phyloP scores from a whole-genome alignment of 1,140 invertebrate species.

The Scaptomyza pallida region DNA sequence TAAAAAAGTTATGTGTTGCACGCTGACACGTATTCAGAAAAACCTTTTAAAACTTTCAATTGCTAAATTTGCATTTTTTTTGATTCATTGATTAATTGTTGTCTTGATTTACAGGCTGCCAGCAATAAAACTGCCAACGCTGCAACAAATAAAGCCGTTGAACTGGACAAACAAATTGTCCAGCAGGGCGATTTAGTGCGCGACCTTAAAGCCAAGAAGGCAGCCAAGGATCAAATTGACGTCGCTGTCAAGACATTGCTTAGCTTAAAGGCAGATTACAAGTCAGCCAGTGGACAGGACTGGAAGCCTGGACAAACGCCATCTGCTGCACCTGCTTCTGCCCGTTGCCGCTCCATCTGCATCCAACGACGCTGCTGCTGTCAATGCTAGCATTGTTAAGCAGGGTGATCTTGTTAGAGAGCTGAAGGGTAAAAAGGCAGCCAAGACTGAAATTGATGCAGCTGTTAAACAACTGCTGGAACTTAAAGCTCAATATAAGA shows the following conservation, averaged over 20 bases:
- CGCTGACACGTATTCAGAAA: constrained; percentile 41
- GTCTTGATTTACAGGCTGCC: constrained; percentile 23
- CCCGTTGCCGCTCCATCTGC: constrained; percentile 3
- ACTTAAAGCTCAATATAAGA: constrained; percentile 90
- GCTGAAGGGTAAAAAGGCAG: constrained; percentile 87
- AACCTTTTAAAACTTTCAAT: not conserved
- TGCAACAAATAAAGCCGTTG: constrained; percentile 27
- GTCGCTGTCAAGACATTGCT: constrained; percentile 86
- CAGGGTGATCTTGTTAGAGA: constrained; percentile 90
- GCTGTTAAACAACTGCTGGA: constrained; percentile 88
- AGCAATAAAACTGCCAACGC: constrained; percentile 43
- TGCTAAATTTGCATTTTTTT: not conserved
- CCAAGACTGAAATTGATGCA: constrained; percentile 86
- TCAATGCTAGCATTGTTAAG: constrained; percentile 84
- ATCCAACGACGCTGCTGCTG: constrained; percentile 44
- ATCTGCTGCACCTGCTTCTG: constrained; percentile 9
- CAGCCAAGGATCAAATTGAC: constrained; percentile 86
- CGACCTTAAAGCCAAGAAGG: constrained; percentile 88
- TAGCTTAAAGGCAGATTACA: constrained; percentile 84
- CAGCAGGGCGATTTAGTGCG: constrained; percentile 89
- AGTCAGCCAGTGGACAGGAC: constrained; percentile 86
- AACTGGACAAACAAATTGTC: constrained; percentile 83
- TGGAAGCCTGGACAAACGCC: constrained; percentile 85
- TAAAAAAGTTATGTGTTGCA: not conserved
- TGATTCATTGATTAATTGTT: constrained; percentile 2